Evolutionary conservation across 2,113 vertebrate genomes (phyloP), one percentile per base, ranked within the genome.

Genomic region (Ictalurus punctatus): DNA sequence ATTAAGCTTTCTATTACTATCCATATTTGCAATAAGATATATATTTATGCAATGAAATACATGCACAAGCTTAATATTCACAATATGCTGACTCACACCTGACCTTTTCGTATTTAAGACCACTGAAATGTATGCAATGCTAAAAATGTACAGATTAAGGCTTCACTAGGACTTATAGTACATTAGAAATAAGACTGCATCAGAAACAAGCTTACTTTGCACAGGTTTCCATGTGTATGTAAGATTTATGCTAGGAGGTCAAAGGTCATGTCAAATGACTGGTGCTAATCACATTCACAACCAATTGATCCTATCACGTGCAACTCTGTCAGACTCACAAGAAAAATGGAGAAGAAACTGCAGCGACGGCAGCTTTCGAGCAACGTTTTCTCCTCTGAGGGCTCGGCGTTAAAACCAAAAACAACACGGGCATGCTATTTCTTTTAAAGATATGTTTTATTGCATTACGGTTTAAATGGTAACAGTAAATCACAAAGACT

Each of bases 231-330:
- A 3, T 27, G 40, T 21, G 76, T 54, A 25, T n/a, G 78, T 59
- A 10, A 58, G 79, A 81, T 58, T 81, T 56, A 56, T 58, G n/a
- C 27, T 58, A 56, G n/a, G n/a, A 21, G 52, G 79, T 58, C 52
- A 58, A 9, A 54, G n/a, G 79, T 58, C 8, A n/a, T 34, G 79
- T 81, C 54, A 21, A 21, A 81, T 34, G 52, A 21, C 54, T 58
- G 79, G 16, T 12, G 25, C 79, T 81, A 81, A 81, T 82, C 79
- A 30, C 54, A 81, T 58, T 82, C 79, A 30, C 54, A 34, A 58
- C 79, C 54, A 10, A 59, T 82, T 58, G 79, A 82, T 82, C 19
- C 48, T 9, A 82, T 30, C 27, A 30, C 30, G 16, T 82, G n/a
- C 54, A 82, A 12, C 54, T 37, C 79, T 21, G 54, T 82, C 54